A percentile compares a stretch with the other conserved stretches of the same genome.
Conservation (phyloP, 2,888 invertebrate species). For the Pseudolycoriella hygida region DNA sequence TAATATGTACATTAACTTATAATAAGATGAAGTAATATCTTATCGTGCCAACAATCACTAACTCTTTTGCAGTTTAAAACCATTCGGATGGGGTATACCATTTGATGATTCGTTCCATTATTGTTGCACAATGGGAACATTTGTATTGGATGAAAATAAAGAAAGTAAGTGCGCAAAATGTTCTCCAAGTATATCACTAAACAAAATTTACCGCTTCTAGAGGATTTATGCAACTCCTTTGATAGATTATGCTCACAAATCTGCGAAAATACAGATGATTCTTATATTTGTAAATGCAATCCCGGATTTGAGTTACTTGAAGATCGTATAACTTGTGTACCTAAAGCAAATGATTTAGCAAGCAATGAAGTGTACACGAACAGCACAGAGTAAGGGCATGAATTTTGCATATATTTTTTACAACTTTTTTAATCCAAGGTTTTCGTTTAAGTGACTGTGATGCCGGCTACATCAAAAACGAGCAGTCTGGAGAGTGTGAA, state of each 20-base stretch:
- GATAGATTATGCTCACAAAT: constrained; percentile 36
- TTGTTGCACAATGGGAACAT: constrained; percentile 32
- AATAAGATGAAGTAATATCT: too few relatives aligned
- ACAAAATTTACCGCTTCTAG: constrained; percentile 13
- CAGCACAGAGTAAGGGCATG: neutral
- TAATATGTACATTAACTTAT: too few relatives aligned
- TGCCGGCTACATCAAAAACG: constrained; percentile 28
- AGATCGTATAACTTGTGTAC: constrained; percentile 33
- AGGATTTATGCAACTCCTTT: constrained; percentile 38
- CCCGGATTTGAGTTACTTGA: constrained; percentile 30
- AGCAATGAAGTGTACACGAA: neutral
- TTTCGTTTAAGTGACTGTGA: constrained; percentile 22
- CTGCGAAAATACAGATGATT: constrained; percentile 38
- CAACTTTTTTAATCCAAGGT: neutral
- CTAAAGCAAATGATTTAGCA: constrained; percentile 6
- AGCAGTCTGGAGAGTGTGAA: constrained; percentile 26
- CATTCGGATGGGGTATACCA: constrained; percentile 35
- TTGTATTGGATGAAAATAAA: constrained; percentile 7
- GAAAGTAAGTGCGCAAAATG: constrained; percentile 3
- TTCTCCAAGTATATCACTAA: neutral
- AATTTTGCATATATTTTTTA: neutral
- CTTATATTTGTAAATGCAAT: constrained; percentile 33
- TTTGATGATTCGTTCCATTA: constrained; percentile 41
- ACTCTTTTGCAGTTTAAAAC: constrained; percentile 24
- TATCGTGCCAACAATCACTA: too few relatives aligned